Base-by-base conservation (phyloP, 2,888 invertebrate species). In the Tortricodes alternella region DNA sequence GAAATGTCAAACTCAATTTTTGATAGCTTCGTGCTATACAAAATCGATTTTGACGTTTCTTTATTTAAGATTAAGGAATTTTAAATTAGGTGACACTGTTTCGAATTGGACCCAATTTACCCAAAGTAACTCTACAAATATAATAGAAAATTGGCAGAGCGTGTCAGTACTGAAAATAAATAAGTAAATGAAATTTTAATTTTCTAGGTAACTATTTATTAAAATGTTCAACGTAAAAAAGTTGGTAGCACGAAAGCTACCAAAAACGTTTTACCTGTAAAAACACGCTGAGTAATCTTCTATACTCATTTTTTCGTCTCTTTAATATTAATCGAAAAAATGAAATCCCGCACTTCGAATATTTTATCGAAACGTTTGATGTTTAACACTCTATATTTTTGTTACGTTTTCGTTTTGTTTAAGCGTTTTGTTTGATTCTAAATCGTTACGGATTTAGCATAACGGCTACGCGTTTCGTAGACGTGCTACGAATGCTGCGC, bases 251-350 rank as follows among this genome's bases (percentile, higher is more conserved):
- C 4, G 9, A n/a, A 9, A 27, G 9, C 27, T 32, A 29, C 29
- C 1, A 21, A 39, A 46, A 34, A 24, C 34, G 15, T 27, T 55
- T 48, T 41, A 2, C 13, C n/a, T 32, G 38, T n/a, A 16, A 5
- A 15, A 48, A 41, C 21, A 49, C 18, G 27, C 43, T 23, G 34
- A 27, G 8, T 55, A 49, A 44, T 55, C 55, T 49, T 11, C 53
- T 48, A 49, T 32, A 35, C 44, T 56, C 43, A 49, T 56, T 55
- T 55, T 49, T 49, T 37, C 55, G 19, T 16, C 11, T 49, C 24
- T 35, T 49, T 43, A 44, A 49, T 56, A 56, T 44, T 56, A 56
- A 49, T 56, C 43, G 16, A 3, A 56, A 56, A 50, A 49, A 48
- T 34, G 32, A 48, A 56, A 56, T 56, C 49, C 39, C 11, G 19